A percentile compares a stretch with the other conserved stretches of the same genome.
Conservation (phyloP, 2,113 vertebrate species). For the Formicarius rufipectus region DNA sequence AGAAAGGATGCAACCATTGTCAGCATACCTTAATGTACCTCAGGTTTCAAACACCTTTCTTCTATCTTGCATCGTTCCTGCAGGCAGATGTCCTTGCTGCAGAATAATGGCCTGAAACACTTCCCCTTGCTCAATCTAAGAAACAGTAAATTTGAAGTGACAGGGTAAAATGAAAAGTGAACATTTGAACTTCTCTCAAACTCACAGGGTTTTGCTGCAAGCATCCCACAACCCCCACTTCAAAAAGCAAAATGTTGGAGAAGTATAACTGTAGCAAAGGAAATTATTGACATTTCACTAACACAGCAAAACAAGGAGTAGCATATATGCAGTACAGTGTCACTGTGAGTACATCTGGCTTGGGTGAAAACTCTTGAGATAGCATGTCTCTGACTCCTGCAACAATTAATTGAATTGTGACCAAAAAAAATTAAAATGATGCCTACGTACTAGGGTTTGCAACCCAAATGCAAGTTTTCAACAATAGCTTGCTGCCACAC, state of each 20-base stretch:
- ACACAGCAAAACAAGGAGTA: background rate
- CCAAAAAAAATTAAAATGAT: background rate
- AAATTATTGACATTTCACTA: background rate
- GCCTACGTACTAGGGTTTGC: background rate
- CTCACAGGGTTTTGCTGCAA: background rate
- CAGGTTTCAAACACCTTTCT: background rate
- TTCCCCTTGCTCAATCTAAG: background rate
- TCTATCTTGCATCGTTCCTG: background rate
- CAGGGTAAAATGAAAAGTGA: too few species aligned
- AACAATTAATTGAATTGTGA: background rate
- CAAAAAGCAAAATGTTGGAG: background rate
- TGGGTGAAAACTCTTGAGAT: background rate
- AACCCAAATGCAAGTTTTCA: background rate
- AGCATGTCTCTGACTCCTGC: accelerated
- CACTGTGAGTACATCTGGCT: background rate
- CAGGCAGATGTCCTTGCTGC: background rate
- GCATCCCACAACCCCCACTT: background rate
- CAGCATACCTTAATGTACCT: background rate
- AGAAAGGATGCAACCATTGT: background rate
- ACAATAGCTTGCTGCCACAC: background rate
- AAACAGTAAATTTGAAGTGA: background rate
- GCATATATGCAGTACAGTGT: background rate
- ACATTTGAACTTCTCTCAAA: background rate
- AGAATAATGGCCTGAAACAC: background rate
- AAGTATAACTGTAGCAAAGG: background rate